These are phyloP conservation scores for Sycophaga agraensis DNA, from an alignment of 1,140 invertebrate species.

Conservation along the genomic window DNA sequence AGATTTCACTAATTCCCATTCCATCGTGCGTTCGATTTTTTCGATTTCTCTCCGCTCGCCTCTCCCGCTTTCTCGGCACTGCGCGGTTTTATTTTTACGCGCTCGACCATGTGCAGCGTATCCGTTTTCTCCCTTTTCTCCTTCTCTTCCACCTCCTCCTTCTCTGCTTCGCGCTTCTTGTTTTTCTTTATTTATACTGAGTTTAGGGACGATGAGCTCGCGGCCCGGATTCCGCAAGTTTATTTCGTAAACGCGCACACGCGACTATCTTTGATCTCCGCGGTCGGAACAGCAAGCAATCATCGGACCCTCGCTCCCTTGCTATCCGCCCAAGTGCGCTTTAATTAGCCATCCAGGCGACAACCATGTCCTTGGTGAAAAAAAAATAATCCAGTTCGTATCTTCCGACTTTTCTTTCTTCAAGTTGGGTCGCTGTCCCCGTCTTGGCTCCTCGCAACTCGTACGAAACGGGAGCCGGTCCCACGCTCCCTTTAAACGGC, in stretches of 20 bases:
- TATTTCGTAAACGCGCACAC: conserved; percentile 7
- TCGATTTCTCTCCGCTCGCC: neutral
- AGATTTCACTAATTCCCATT: neutral
- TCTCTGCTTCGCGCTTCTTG: neutral
- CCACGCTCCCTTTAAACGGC: neutral
- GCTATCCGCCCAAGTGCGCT: too few species aligned
- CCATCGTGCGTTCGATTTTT: neutral
- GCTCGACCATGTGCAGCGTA: conserved; percentile 27
- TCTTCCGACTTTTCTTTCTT: too few species aligned
- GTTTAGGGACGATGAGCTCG: neutral
- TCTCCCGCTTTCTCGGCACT: neutral
- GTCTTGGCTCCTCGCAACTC: too few species aligned
- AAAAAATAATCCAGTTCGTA: too few species aligned
- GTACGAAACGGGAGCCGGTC: neutral
- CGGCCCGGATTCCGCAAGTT: neutral
- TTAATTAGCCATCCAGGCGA: too few species aligned
- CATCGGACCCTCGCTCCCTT: too few species aligned
- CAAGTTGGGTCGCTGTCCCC: neutral
- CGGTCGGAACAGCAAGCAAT: neutral
- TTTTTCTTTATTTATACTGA: neutral
- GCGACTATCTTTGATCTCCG: neutral
- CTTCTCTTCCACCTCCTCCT: neutral
- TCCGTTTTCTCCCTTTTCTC: conserved; percentile 2
- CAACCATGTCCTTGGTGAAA: too few species aligned
- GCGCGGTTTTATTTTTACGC: conserved; percentile 28